These are phyloP conservation scores for Zaprionus camerounensis DNA, from an alignment of 1,140 invertebrate genomes.

Conservation along the genomic window DNA sequence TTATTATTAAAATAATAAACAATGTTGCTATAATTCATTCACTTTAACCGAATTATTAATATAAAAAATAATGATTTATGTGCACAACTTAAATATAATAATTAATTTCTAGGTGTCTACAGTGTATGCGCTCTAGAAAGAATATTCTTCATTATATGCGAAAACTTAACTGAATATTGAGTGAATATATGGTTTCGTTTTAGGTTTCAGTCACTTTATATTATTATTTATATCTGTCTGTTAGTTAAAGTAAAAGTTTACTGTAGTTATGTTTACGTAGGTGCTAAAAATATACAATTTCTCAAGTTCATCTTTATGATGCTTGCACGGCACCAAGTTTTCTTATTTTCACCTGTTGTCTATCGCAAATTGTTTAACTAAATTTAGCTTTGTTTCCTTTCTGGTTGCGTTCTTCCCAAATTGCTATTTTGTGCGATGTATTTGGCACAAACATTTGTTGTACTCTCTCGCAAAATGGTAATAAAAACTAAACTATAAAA, in stretches of 20 bases:
- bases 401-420: neutral
- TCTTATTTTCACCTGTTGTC: constrained; percentile 58
- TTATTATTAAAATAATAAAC: neutral
- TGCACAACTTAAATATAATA: neutral
- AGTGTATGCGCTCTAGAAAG: neutral
- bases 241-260: neutral
- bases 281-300: constrained; percentile 5
- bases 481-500: constrained; percentile 58
- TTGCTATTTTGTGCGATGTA: too few relatives aligned
- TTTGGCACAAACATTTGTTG: constrained; percentile 52
- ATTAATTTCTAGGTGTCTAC: neutral
- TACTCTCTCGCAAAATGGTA: constrained; percentile 37
- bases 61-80: neutral
- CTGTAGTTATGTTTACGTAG: neutral
- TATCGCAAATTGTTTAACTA: constrained; percentile 21
- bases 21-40: neutral
- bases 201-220: neutral
- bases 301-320: neutral
- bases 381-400: constrained; percentile 6
- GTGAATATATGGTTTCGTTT: too few relatives aligned
- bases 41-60: neutral
- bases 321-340: constrained; percentile 32
- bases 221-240: neutral
- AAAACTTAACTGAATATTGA: neutral
- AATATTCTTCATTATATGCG: neutral